phyloP scores from a whole-genome alignment of 2,888 invertebrate genomes.

The Epistrophe grossulariae region DNA sequence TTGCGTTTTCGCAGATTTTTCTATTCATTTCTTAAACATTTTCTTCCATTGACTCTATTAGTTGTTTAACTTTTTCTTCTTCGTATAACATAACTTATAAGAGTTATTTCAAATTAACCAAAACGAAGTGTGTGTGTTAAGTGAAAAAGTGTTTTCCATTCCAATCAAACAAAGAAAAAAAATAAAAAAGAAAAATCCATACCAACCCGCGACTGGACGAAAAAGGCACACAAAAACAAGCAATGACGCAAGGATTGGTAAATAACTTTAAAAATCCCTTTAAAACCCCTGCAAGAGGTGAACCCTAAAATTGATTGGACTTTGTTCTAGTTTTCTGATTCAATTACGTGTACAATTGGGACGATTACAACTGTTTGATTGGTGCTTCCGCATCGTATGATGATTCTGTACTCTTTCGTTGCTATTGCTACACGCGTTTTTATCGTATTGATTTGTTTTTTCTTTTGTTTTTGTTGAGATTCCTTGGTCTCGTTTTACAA shows the following conservation, averaged over 20 bases:
- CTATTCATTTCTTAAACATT: constrained; percentile 47
- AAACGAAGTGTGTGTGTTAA: constrained; percentile 5
- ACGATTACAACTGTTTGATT: constrained; percentile 68
- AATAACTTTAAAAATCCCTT: constrained; percentile 43
- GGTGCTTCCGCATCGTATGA: constrained; percentile 70
- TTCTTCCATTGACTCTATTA: constrained; percentile 47
- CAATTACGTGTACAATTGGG: constrained; percentile 70
- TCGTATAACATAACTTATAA: neutral
- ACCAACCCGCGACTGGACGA: constrained; percentile 45
- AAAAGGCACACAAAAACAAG: constrained; percentile 55
- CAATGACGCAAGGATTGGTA: constrained; percentile 76
- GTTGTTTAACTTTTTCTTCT: constrained; percentile 32
- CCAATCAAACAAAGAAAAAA: constrained; percentile 56
- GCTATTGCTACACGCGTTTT: constrained; percentile 24
- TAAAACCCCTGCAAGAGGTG: constrained; percentile 28
- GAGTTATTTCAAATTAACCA: neutral
- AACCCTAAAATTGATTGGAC: constrained; percentile 30
- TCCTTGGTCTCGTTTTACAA: neutral
- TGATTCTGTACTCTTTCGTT: constrained; percentile 47
- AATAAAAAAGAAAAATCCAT: constrained; percentile 44
- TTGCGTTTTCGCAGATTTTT: constrained; percentile 61
- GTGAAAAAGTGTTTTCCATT: constrained; percentile 24
- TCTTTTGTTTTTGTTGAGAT: constrained; percentile 2
- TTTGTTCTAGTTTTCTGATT: constrained; percentile 18
- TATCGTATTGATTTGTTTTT: constrained; percentile 38